Percentiles rank a stretch among this genome's conserved stretches.
Evolutionary conservation across 2,888 invertebrate genomes (phyloP).

Genomic region (Onchidella celtica): DNA sequence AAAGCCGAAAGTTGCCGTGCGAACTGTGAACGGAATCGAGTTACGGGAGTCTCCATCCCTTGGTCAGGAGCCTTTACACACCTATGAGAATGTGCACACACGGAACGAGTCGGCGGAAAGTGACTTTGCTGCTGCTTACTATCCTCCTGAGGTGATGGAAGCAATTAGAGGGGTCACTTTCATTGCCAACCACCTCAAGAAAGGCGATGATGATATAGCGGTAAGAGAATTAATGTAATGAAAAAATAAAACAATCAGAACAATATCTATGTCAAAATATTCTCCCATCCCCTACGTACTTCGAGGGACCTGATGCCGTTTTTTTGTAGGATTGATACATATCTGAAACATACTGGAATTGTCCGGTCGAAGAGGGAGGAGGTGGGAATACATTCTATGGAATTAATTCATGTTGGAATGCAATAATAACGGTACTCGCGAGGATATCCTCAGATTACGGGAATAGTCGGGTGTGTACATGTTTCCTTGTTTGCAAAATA

Average conservation of each 20-base stretch:
- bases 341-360: no score
- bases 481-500: no score
- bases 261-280: not conserved
- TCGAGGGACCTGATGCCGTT: no score
- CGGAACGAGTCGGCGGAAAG: constrained; percentile 42
- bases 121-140: constrained; percentile 84
- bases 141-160: constrained; percentile 68
- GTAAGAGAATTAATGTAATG: constrained; percentile 55
- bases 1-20: constrained; percentile 48
- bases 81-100: constrained; percentile 51
- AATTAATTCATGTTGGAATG: no score
- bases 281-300: no score
- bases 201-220: constrained; percentile 66
- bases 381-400: not conserved
- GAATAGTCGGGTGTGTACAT: no score
- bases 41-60: constrained; percentile 82
- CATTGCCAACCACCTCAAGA: constrained; percentile 71
- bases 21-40: constrained; percentile 59
- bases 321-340: no score
- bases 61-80: constrained; percentile 35
- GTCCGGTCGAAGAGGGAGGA: not conserved
- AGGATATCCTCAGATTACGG: no score
- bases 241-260: not conserved
- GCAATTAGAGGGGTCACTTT: constrained; percentile 70
- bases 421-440: no score